Base-by-base conservation (phyloP, 1,140 invertebrate genomes). In the Colletes gigas region DNA sequence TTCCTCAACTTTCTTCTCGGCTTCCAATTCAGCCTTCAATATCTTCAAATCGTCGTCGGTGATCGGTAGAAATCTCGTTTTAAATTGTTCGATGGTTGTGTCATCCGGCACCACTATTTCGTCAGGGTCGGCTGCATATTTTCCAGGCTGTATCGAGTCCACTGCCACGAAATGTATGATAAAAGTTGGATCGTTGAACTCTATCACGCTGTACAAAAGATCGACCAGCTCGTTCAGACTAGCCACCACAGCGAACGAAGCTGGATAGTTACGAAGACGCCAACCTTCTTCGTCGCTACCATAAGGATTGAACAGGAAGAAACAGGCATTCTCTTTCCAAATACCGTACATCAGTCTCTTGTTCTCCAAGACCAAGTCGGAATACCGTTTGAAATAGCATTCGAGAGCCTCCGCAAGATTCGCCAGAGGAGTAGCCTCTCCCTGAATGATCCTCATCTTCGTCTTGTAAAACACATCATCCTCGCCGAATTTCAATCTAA, bases 271-370 rank as follows among this genome's bases (percentile, higher is more conserved):
- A 4, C 74, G 81, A 47, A 88, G 10, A 54, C 87, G 72, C 89
- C 90, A 92, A 41, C 92, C 92, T 15, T 91, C 86, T 1, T 57
- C 15, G 44, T 91, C 89, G 62, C 70, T 83, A 0, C 93, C 93
- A 30, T 93, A 93, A 52, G 91, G 87, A 88, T 93, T 93, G 21
- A 93, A 92, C 0, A 93, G 6, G 47, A 81, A 89, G 69, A 88
- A 93, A 17, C 84, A 82, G 0, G 71, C 72, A 52, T 79, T 75
- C 0, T 84, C 54, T 21, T 88, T 91, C 90, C 90, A 93, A 44
- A 93, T 65, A 1, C 82, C 86, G 17, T 91, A 93, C 71, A 87
- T 88, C 30, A 92, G 70, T 8, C 78, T 82, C 8, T 89, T 90
- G 75, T 92, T 92, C 76, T 93, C 92, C 10, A 93, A 52, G 0